phyloP scores from a whole-genome alignment of 2,797 vertebrate species.

The Oreonectes daqikongensis region DNA sequence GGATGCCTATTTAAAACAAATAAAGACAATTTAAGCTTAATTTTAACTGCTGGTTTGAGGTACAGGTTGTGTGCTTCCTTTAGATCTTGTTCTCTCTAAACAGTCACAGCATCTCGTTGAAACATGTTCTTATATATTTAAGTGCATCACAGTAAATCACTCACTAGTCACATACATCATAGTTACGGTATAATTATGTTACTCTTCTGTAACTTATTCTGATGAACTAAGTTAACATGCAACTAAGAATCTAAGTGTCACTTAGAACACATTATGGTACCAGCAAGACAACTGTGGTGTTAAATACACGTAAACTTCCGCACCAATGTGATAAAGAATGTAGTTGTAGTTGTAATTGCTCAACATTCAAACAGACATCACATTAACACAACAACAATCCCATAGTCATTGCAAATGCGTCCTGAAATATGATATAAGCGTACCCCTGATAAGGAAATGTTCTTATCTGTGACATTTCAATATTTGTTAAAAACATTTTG shows the following conservation, averaged over 20 bases:
- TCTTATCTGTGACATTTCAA: not conserved
- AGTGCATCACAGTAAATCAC: constrained; percentile 12
- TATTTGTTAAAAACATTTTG: not conserved
- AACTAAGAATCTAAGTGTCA: not conserved
- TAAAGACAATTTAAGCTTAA: not conserved
- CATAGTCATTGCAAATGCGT: too few species aligned
- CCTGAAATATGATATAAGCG: not conserved
- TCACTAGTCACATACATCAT: not conserved
- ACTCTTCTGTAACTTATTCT: not conserved
- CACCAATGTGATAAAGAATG: not conserved
- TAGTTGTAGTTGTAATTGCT: not conserved
- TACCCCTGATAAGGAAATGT: not conserved
- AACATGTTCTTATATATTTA: not conserved
- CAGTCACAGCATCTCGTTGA: not conserved
- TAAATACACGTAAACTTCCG: not conserved
- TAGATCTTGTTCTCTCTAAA: not conserved
- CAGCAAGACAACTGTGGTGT: not conserved
- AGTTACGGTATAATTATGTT: too few species aligned
- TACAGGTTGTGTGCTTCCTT: not conserved
- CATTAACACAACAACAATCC: not conserved
- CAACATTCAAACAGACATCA: not conserved
- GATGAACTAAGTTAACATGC: too few species aligned
- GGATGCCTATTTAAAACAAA: not conserved
- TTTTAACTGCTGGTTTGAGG: not conserved
- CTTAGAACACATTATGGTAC: not conserved